Base-by-base conservation (phyloP, 2,888 invertebrate genomes). In the Thereva nobilitata region DNA sequence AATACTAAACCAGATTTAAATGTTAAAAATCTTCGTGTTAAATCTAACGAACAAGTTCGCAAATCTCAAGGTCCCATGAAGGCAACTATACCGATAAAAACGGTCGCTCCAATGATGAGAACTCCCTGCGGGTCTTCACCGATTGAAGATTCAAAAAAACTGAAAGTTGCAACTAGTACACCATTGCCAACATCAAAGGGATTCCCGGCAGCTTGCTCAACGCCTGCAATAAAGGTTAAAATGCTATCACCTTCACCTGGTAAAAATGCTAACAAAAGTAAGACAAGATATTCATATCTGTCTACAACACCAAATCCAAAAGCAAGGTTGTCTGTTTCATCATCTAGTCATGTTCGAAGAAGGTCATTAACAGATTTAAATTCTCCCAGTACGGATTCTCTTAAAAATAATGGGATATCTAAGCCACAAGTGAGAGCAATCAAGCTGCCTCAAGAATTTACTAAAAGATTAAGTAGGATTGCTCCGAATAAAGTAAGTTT, bases 231-330 rank as follows among this genome's bases (percentile, higher is more conserved):
- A 2, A 4, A 45, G 8, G 47, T 55, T 35, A 23, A 23, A 23
- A 23, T 23, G 23, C 1, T 2, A 23, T 23, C 23, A 23, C 23
- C 23, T 23, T 57, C 67, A 45, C 40, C 61, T 23, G 37, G 6
- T 37, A 59, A 37, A n/a, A 47, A 45, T 35, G 9, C 9, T 8
- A 8, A 3, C 3, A 59, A 63, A 35, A 61, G 9, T 9, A 37
- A 44, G 3, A 12, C 9, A 41, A 53, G 59, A 8, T 57, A 44
- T n/a, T 67, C 70, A 4, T 68, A 44, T 53, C 2, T 56, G 34
- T 66, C 70, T 4, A 45, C 59, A 34, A 68, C 70, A 35, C 70
- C 70, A 8, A 68, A 68, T 35, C 47, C 65, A 6, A 70, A 65
- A 10, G 42, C 64, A 8, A 67, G 5, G 23, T 10, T 41, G 9